Percentiles rank a stretch among this genome's conserved stretches.
Conservation (phyloP, 2,797 vertebrate species). For the Lepilemur septentrionalis region DNA sequence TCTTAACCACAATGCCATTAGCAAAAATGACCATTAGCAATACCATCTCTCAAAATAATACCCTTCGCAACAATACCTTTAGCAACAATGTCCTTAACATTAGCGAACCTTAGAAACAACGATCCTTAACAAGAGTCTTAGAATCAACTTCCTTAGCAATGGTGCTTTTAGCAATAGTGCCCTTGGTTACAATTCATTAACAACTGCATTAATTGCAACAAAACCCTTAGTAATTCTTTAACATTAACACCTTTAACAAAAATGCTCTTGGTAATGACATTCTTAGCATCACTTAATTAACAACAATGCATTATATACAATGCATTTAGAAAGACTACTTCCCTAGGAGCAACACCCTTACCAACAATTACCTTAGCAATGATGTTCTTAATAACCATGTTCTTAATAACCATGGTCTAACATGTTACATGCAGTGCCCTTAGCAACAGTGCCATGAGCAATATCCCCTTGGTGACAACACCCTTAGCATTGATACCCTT, state of each 20-base stretch:
- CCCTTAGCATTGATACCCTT: neutral
- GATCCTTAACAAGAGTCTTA: neutral
- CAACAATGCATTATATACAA: neutral
- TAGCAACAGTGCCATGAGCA: neutral
- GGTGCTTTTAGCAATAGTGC: neutral
- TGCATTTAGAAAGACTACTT: neutral
- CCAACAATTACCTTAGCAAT: neutral
- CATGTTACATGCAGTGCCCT: neutral
- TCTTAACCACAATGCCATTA: too few species aligned
- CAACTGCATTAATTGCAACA: neutral
- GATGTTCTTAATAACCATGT: neutral
- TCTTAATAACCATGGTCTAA: neutral
- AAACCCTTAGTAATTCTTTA: too few species aligned
- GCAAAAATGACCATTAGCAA: too few species aligned
- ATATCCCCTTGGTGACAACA: neutral
- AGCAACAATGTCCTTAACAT: neutral
- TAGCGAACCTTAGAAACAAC: neutral
- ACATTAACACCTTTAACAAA: neutral
- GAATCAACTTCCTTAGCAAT: neutral
- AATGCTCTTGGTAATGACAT: neutral
- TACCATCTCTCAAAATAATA: too few species aligned
- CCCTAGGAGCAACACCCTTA: neutral
- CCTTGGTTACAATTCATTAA: neutral
- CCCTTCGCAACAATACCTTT: too few species aligned
- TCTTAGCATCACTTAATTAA: neutral